A percentile compares a stretch with the other conserved stretches of the same genome.
These are phyloP conservation scores for Cinara cedri DNA, from an alignment of 2,888 invertebrate genomes.

Conservation along the genomic window DNA sequence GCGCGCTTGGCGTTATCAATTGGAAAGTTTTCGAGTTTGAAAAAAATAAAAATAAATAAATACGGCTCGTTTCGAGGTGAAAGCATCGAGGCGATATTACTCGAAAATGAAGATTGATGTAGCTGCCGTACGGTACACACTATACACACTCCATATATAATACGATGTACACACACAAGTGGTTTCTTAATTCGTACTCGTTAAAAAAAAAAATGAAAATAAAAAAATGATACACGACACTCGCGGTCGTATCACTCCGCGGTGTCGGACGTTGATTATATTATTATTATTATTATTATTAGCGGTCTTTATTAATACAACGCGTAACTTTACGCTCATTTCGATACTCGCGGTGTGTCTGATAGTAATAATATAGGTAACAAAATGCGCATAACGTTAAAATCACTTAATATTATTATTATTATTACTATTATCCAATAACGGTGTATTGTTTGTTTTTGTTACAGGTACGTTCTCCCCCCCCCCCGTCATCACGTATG, in stretches of 20 bases:
- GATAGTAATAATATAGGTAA: no score
- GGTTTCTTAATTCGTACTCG: constrained; percentile 1
- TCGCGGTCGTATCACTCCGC: no score
- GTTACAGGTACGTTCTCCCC: constrained; percentile 51
- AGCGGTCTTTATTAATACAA: no score
- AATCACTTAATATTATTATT: constrained; percentile 6
- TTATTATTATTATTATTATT: no score
- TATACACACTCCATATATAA: no score
- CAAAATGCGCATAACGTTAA: no score
- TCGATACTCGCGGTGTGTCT: no score
- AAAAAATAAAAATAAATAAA: constrained; percentile 6
- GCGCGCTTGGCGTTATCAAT: constrained; percentile 22
- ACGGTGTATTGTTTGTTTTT: constrained; percentile 45
- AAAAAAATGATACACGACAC: constrained; percentile 19
- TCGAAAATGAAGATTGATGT: constrained; percentile 38
- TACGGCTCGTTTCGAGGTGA: constrained; percentile 47
- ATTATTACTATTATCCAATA: not conserved
- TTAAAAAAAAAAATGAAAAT: not conserved
- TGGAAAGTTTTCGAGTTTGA: constrained; percentile 46
- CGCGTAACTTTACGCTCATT: no score
- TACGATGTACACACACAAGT: constrained; percentile 2
- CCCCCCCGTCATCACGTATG: constrained; percentile 31
- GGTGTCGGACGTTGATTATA: constrained; percentile 9
- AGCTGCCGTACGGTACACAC: not conserved
- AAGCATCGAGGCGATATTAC: constrained; percentile 25